Conservation (phyloP, 2,888 invertebrate genomes). For the Pseudococcus jackbeardsleyi region DNA sequence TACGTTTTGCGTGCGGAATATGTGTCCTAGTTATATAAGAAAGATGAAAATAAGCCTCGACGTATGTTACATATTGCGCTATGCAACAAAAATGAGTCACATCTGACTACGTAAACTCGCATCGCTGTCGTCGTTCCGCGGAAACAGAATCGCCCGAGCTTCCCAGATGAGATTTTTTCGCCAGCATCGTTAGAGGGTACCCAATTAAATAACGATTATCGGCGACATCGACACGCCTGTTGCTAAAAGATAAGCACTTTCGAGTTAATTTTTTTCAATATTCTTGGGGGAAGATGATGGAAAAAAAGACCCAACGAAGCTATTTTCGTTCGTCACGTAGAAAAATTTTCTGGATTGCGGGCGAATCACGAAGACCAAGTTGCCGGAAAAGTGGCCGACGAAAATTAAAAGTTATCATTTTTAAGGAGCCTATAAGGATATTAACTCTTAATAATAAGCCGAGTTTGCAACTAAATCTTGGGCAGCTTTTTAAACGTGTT, state of each 20-base stretch:
- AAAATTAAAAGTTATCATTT: slow-evolving; percentile 48
- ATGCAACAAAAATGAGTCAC: slow-evolving; percentile 43
- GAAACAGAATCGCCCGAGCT: too few species aligned
- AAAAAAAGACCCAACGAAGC: neutral
- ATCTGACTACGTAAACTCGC: neutral
- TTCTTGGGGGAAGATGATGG: neutral
- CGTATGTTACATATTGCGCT: slow-evolving; percentile 11
- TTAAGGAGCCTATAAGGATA: slow-evolving; percentile 21
- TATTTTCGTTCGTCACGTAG: slow-evolving; percentile 1
- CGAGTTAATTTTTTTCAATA: neutral
- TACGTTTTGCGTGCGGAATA: slow-evolving; percentile 37
- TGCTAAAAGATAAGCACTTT: neutral
- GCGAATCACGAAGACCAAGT: neutral
- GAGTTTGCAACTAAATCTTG: slow-evolving; percentile 45
- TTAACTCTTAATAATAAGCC: slow-evolving; percentile 34
- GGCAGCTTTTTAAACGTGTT: slow-evolving; percentile 34
- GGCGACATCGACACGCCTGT: neutral
- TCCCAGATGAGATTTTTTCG: neutral
- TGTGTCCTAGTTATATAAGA: slow-evolving; percentile 27
- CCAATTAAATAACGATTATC: slow-evolving; percentile 8
- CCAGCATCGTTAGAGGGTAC: neutral
- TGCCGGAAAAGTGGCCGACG: slow-evolving; percentile 2
- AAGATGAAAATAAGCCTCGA: slow-evolving; percentile 34
- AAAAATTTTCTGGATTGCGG: neutral
- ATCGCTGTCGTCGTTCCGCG: too few species aligned